A percentile compares a stretch with the other conserved stretches of the same genome.
These are phyloP conservation scores for Ephydatia muelleri DNA, from an alignment of 37 sponge, comb jelly and placozoan species.

Conservation along the genomic window DNA sequence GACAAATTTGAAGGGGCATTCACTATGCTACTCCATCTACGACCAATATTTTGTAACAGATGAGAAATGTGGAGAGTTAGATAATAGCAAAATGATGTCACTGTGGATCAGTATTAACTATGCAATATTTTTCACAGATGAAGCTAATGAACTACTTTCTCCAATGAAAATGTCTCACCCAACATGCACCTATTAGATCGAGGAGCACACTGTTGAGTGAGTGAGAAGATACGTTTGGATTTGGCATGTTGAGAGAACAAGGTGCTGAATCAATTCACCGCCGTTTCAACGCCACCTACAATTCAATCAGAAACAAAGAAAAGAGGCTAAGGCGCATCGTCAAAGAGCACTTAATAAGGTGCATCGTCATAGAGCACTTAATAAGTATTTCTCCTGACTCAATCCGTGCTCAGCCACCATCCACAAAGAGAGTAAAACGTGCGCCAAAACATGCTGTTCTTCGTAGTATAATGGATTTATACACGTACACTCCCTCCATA, in stretches of 20 bases:
- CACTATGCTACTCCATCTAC: not conserved
- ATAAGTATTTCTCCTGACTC: not conserved
- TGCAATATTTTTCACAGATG: not conserved
- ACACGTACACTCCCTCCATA: not conserved
- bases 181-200: constrained; percentile 42
- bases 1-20: constrained; percentile 1
- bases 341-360: not conserved
- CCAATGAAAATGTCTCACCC: not conserved
- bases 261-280: constrained; percentile 51
- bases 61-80: not conserved
- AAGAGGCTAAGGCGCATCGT: not conserved
- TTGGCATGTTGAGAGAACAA: constrained; percentile 51
- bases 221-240: constrained; percentile 12
- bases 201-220: constrained; percentile 34
- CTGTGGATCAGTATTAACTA: not conserved
- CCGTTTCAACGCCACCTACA: constrained; percentile 28
- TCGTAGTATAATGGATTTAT: not conserved
- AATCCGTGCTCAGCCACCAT: not conserved
- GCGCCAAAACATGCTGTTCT: not conserved
- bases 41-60: not conserved
- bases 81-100: not conserved
- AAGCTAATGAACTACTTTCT: not conserved
- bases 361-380: not conserved
- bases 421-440: not conserved
- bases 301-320: not conserved